Percentiles rank a stretch among this genome's conserved stretches.
Evolutionary conservation across 1,140 invertebrate genomes (phyloP).

Genomic region (Hyles euphorbiae): DNA sequence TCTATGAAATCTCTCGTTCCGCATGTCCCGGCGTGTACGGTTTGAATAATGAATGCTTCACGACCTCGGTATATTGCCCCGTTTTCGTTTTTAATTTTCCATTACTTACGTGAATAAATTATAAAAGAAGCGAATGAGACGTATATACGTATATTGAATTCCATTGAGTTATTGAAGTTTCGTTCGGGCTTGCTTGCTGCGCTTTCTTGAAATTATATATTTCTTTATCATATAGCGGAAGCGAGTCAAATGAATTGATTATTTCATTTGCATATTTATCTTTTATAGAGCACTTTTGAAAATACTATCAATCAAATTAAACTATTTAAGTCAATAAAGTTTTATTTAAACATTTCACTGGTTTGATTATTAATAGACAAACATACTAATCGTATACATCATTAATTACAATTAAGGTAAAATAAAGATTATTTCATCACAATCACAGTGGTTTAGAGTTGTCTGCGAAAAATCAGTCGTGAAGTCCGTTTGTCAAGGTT

Average conservation of each 20-base stretch:
- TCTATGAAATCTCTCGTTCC: slow-evolving; percentile 35
- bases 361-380: too few species aligned
- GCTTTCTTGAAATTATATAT: too few species aligned
- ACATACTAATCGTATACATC: too few species aligned
- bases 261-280: too few species aligned
- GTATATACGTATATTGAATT: slow-evolving; percentile 12
- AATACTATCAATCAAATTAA: too few species aligned
- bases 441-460: slow-evolving; percentile 21
- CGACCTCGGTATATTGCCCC: slow-evolving; percentile 33
- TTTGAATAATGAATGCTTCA: slow-evolving; percentile 43
- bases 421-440: slow-evolving; percentile 18
- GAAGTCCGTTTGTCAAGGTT: slow-evolving; percentile 26
- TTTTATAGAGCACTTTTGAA: too few species aligned
- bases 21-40: slow-evolving; percentile 31
- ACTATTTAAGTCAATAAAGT: too few species aligned
- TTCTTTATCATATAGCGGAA: too few species aligned
- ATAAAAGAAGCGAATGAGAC: slow-evolving; percentile 13
- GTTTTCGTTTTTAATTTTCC: slow-evolving; percentile 50
- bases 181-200: too few species aligned
- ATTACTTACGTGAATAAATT: slow-evolving; percentile 41
- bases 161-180: slow-evolving; percentile 11
- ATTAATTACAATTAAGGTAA: too few species aligned
- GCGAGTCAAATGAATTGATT: too few species aligned
- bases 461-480: slow-evolving; percentile 23
- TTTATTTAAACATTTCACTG: too few species aligned